Conservation (phyloP, 1,140 invertebrate species). For the Pseudomyrmex cubaensis region DNA sequence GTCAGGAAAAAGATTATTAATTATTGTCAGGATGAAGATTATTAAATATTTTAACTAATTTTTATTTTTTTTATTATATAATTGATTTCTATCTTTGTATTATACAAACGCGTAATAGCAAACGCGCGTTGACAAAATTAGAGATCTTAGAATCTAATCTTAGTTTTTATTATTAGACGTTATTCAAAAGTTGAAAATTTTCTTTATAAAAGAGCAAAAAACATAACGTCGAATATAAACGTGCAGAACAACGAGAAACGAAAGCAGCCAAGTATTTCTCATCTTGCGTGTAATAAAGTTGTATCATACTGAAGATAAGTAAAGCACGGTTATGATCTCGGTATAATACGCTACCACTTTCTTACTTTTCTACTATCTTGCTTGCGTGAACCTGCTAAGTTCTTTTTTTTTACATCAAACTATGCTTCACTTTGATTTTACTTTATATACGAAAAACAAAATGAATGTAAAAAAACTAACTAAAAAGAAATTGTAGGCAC, state of each 20-base stretch:
- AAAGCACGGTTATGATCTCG: constrained; percentile 25
- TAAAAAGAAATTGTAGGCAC: neutral
- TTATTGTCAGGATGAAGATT: no score
- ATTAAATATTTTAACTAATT: no score
- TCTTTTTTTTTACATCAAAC: neutral
- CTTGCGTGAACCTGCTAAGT: constrained; percentile 18
- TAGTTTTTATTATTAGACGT: neutral
- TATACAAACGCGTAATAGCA: no score
- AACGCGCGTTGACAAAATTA: no score
- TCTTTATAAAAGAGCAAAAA: neutral
- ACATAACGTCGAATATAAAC: neutral
- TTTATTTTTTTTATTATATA: no score
- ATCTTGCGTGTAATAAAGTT: constrained; percentile 39
- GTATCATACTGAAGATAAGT: constrained; percentile 29
- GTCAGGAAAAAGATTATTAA: no score
- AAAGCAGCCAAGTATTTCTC: constrained; percentile 18
- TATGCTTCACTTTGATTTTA: constrained; percentile 8
- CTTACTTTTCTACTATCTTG: neutral
- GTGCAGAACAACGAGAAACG: neutral
- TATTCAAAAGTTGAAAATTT: neutral
- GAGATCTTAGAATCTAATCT: neutral
- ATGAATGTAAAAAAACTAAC: neutral
- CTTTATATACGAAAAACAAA: neutral
- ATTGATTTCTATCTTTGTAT: no score
- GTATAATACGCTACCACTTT: constrained; percentile 13